A percentile compares a stretch with the other conserved stretches of the same genome.
These are phyloP conservation scores for Potamilus streckersoni DNA, from an alignment of 1,140 invertebrate species.

Conservation along the genomic window DNA sequence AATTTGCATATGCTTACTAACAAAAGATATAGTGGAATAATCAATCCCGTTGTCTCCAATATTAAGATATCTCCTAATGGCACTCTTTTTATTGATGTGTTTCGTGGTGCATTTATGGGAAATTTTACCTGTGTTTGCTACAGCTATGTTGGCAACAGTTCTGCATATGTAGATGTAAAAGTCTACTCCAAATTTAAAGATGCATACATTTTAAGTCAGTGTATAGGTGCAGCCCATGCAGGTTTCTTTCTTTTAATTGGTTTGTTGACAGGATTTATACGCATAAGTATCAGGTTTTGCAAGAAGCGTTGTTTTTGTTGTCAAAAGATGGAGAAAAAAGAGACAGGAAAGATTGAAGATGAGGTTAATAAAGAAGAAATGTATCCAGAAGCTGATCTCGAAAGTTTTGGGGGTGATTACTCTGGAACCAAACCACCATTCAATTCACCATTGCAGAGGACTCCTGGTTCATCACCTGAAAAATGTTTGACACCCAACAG, in stretches of 20 bases:
- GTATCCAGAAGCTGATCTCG: slow-evolving; percentile 18
- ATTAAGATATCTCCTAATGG: slow-evolving; percentile 29
- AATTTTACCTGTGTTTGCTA: slow-evolving; percentile 50
- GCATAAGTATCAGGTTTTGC: slow-evolving; percentile 30
- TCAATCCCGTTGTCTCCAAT: slow-evolving; percentile 17
- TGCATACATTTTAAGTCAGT: slow-evolving; percentile 33
- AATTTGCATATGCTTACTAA: slow-evolving; percentile 8
- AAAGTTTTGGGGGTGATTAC: slow-evolving; percentile 18
- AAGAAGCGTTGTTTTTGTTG: slow-evolving; percentile 27
- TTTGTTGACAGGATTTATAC: slow-evolving; percentile 44
- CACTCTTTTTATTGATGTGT: slow-evolving; percentile 37
- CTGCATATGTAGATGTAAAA: slow-evolving; percentile 27
- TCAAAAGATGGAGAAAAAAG: slow-evolving; percentile 1
- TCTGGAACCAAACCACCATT: slow-evolving; percentile 21
- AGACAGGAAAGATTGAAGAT: slow-evolving; percentile 13
- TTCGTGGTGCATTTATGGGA: slow-evolving; percentile 52
- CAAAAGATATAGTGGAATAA: slow-evolving; percentile 27
- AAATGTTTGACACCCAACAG: slow-evolving; percentile 41
- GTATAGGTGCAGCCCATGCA: slow-evolving; percentile 38
- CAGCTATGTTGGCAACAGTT: slow-evolving; percentile 44
- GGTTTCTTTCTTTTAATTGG: slow-evolving; percentile 39
- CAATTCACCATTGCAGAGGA: slow-evolving; percentile 31
- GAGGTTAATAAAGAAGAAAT: slow-evolving; percentile 4
- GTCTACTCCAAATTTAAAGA: slow-evolving; percentile 23
- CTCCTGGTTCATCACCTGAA: slow-evolving; percentile 33